A percentile compares a stretch with the other conserved stretches of the same genome.
These are phyloP conservation scores for Halcyon leucocephala DNA, from an alignment of 2,797 vertebrate genomes.

Conservation along the genomic window DNA sequence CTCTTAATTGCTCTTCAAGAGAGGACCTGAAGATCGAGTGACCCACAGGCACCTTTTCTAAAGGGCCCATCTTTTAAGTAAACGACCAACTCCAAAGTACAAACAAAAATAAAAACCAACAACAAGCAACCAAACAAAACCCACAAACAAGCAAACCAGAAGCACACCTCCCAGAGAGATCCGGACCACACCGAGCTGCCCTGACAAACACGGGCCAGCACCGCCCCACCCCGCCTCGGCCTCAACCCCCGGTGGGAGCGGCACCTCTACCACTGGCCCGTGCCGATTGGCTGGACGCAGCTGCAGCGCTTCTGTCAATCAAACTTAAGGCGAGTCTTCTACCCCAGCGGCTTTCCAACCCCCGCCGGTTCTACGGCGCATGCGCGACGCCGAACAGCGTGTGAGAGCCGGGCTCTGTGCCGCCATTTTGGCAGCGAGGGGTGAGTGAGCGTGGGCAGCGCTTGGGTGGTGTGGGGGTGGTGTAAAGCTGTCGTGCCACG, in stretches of 20 bases:
- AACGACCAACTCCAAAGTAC: fast-evolving
- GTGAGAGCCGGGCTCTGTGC: background rate
- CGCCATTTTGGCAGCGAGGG: background rate
- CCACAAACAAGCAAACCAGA: background rate
- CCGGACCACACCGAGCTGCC: fast-evolving
- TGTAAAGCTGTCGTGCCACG: background rate
- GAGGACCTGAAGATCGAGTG: background rate
- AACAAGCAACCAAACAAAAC: fast-evolving
- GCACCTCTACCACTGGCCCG: background rate
- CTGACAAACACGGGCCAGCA: too few relatives aligned
- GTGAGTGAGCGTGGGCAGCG: too few relatives aligned
- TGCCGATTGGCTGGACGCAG: too few relatives aligned
- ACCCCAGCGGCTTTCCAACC: too few relatives aligned
- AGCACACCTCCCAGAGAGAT: fast-evolving
- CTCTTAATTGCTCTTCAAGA: background rate
- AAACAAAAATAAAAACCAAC: fast-evolving
- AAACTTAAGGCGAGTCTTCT: background rate
- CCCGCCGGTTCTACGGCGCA: background rate
- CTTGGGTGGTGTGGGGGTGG: background rate
- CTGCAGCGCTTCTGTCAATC: background rate
- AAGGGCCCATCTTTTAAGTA: background rate
- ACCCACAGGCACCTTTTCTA: fast-evolving
- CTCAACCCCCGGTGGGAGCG: too few relatives aligned
- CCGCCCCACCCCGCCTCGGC: background rate
- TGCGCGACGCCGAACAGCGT: background rate